Percentiles rank a stretch among this genome's conserved stretches.
phyloP scores from a whole-genome alignment of 2,888 invertebrate genomes.

The Syritta pipiens region DNA sequence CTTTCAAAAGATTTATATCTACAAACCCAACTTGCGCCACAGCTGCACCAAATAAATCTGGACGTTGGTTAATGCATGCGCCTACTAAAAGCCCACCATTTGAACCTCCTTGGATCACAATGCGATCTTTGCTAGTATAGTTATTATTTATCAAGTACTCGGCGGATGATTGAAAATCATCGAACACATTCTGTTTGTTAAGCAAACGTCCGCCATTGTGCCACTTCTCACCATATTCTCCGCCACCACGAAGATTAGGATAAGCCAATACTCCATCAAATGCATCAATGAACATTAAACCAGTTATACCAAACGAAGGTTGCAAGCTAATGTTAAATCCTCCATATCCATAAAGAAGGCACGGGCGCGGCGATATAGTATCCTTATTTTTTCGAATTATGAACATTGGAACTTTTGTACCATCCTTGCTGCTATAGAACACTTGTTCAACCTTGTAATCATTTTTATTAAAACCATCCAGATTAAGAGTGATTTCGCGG shows the following conservation, averaged over 20 bases:
- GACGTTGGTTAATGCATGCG: slow-evolving; percentile 96
- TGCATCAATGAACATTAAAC: slow-evolving; percentile 93
- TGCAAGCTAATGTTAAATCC: slow-evolving; percentile 96
- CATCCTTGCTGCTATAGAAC: slow-evolving; percentile 95
- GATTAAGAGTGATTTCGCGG: slow-evolving; percentile 88
- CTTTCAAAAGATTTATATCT: not conserved
- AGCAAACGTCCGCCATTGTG: slow-evolving; percentile 94
- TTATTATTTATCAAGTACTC: slow-evolving; percentile 89
- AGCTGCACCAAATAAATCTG: slow-evolving; percentile 95
- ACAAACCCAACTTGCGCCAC: slow-evolving; percentile 95
- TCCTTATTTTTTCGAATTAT: slow-evolving; percentile 86
- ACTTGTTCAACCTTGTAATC: slow-evolving; percentile 92
- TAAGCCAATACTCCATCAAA: slow-evolving; percentile 93
- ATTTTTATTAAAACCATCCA: slow-evolving; percentile 89
- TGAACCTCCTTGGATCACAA: slow-evolving; percentile 96
- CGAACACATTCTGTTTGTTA: slow-evolving; percentile 98
- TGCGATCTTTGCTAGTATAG: slow-evolving; percentile 87
- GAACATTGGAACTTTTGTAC: slow-evolving; percentile 97
- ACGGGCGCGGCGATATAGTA: slow-evolving; percentile 82
- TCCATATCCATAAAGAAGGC: slow-evolving; percentile 96
- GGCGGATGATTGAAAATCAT: slow-evolving; percentile 96
- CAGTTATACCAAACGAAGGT: slow-evolving; percentile 92
- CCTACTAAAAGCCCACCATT: slow-evolving; percentile 98
- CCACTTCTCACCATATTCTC: slow-evolving; percentile 99
- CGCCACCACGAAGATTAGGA: slow-evolving; percentile 97